phyloP scores from a whole-genome alignment of 1,140 invertebrate genomes.

The Cydia fagiglandana region DNA sequence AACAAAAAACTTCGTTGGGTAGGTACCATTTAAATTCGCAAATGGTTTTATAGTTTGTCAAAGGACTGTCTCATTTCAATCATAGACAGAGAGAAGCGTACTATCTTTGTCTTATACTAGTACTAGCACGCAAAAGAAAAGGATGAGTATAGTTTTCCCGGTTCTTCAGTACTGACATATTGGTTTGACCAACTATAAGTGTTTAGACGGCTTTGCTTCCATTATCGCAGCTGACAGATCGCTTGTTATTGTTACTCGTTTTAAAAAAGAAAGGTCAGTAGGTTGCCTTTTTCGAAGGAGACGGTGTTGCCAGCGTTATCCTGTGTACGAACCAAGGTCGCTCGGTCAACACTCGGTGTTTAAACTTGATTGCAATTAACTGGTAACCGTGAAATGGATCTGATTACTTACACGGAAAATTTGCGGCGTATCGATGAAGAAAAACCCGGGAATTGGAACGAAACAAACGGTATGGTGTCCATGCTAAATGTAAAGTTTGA shows the following conservation, averaged over 20 bases:
- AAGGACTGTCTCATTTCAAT: too few species aligned
- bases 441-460: constrained; percentile 9
- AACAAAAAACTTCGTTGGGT: too few species aligned
- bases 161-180: too few species aligned
- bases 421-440: not conserved
- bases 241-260: constrained; percentile 20
- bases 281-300: constrained; percentile 20
- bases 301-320: constrained; percentile 11
- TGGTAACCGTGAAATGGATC: constrained; percentile 15
- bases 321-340: constrained; percentile 22
- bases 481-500: not conserved
- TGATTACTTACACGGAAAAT: constrained; percentile 26
- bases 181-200: too few species aligned
- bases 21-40: not conserved
- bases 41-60: too few species aligned
- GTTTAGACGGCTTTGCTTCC: not conserved
- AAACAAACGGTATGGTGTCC: not conserved
- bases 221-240: constrained; percentile 11
- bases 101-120: too few species aligned
- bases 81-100: too few species aligned
- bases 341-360: constrained; percentile 22
- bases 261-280: constrained; percentile 22
- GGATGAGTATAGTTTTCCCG: too few species aligned
- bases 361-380: constrained; percentile 21
- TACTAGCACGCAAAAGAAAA: too few species aligned